phyloP scores from a whole-genome alignment of 1,140 invertebrate genomes.

The Zaprionus taronus region DNA sequence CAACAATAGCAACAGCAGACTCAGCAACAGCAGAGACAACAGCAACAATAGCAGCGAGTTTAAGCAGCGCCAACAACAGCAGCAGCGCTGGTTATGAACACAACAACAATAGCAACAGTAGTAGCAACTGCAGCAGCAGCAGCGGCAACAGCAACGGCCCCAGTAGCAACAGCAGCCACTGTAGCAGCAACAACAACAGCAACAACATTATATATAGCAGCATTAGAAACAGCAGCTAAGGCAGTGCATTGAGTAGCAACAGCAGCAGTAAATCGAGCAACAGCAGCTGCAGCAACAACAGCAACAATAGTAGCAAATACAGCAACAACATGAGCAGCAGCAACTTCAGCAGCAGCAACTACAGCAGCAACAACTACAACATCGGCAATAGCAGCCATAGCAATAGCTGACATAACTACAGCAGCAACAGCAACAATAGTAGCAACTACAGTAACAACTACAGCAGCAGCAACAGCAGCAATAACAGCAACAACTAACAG shows the following conservation, averaged over 20 bases:
- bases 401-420: no score
- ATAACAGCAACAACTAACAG: neutral
- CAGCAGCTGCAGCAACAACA: neutral
- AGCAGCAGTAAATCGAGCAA: constrained; percentile 25
- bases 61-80: constrained; percentile 20
- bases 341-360: neutral
- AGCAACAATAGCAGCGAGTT: constrained; percentile 25
- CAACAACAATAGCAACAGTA: no score
- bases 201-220: neutral
- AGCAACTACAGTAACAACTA: neutral
- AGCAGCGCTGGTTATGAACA: constrained; percentile 2
- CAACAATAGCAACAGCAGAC: constrained; percentile 16
- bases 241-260: no score
- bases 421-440: neutral
- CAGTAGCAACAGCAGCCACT: constrained; percentile 14
- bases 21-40: constrained; percentile 23
- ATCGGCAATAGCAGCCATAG: neutral
- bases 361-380: neutral
- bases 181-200: no score
- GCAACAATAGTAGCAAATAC: neutral
- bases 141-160: constrained; percentile 13
- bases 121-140: no score
- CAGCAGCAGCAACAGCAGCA: neutral
- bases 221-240: neutral
- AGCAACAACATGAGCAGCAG: no score